These are phyloP conservation scores for Urosaurus nigricauda DNA, from an alignment of 2,797 vertebrate genomes.

Conservation along the genomic window DNA sequence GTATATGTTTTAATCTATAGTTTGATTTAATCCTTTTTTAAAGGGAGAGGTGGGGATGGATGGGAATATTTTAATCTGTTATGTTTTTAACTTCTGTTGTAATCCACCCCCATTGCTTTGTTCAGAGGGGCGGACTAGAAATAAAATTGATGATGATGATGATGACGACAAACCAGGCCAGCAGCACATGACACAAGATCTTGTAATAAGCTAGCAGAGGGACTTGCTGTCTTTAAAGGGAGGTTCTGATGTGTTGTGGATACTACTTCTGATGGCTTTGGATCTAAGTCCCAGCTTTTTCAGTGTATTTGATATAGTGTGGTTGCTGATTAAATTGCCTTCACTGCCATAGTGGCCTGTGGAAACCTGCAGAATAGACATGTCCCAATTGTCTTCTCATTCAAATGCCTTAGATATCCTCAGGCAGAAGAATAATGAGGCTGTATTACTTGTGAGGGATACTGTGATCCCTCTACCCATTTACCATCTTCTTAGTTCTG, in stretches of 20 bases:
- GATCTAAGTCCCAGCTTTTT: neutral
- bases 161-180: too few relatives aligned
- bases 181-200: neutral
- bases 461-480: neutral
- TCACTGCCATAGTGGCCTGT: neutral
- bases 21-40: too few relatives aligned
- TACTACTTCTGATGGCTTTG: neutral
- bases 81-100: too few relatives aligned
- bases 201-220: neutral
- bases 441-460: neutral
- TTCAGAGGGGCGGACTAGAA: too few relatives aligned
- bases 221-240: neutral
- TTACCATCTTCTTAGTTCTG: neutral
- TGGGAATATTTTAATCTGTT: too few relatives aligned
- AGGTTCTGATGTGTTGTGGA: neutral
- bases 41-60: too few relatives aligned
- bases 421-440: constrained; percentile 10
- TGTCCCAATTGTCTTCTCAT: neutral
- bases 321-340: neutral
- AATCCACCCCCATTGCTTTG: too few relatives aligned
- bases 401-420: neutral
- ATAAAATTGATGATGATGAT: too few relatives aligned
- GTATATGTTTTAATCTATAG: too few relatives aligned
- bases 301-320: neutral
- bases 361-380: neutral